Evolutionary conservation across 2,888 invertebrate species (phyloP).

Genomic region (Monoplex corrugatus): DNA sequence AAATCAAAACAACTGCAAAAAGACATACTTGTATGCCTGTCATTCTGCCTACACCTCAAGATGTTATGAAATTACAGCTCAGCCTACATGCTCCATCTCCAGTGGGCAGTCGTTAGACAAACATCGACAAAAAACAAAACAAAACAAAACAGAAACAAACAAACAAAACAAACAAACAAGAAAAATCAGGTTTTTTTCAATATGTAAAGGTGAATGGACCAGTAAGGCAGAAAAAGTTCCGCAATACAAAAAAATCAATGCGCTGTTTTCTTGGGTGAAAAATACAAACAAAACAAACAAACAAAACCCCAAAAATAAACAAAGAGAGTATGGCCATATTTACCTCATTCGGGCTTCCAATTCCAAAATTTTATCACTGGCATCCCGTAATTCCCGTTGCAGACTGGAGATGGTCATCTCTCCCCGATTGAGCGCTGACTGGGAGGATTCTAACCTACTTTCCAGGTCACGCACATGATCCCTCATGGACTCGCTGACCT

Average conservation of each 20-base stretch:
- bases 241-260: too few species aligned
- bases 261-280: too few species aligned
- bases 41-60: too few species aligned
- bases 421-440: conserved; percentile 76
- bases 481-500: conserved; percentile 71
- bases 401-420: conserved; percentile 77
- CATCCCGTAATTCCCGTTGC: conserved; percentile 76
- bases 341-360: conserved; percentile 79
- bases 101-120: too few species aligned
- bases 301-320: background rate
- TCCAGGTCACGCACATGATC: conserved; percentile 76
- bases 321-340: background rate
- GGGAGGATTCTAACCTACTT: conserved; percentile 70
- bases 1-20: too few species aligned
- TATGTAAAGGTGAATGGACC: too few species aligned
- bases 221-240: too few species aligned
- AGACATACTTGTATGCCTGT: too few species aligned
- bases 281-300: background rate
- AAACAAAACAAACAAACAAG: background rate
- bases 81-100: too few species aligned
- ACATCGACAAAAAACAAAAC: background rate
- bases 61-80: too few species aligned
- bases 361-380: conserved; percentile 77
- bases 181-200: too few species aligned
- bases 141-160: background rate